phyloP scores from a whole-genome alignment of 2,888 invertebrate genomes.

The Aleiodes alternator region DNA sequence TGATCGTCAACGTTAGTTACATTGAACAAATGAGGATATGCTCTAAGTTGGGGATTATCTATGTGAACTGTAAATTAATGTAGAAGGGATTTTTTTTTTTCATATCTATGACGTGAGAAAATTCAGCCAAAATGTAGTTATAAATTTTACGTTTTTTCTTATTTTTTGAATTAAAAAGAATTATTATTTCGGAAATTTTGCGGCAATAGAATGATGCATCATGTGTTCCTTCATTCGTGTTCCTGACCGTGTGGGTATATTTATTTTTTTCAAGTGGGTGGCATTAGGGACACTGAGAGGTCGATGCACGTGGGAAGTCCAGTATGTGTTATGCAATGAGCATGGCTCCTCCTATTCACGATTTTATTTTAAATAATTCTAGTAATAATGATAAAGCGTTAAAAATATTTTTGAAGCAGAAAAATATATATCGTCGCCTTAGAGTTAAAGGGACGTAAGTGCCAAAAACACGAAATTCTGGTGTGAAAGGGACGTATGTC shows the following conservation, averaged over 20 bases:
- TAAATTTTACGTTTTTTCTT: background rate
- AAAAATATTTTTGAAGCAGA: background rate
- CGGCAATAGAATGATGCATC: conserved; percentile 21
- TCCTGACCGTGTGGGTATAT: conserved; percentile 40
- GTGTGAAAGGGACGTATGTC: no score
- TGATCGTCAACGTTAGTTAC: conserved; percentile 66
- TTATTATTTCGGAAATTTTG: background rate
- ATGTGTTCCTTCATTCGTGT: conserved; percentile 5
- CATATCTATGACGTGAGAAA: conserved; percentile 31
- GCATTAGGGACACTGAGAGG: conserved; percentile 8
- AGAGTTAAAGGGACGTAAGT: no score
- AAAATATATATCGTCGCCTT: conserved; percentile 21
- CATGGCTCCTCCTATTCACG: conserved; percentile 48
- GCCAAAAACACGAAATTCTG: no score
- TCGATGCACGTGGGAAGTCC: conserved; percentile 54
- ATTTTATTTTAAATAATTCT: background rate
- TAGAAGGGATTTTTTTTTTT: conserved; percentile 30
- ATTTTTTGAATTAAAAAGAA: background rate
- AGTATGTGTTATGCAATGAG: conserved; percentile 56
- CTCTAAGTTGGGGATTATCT: conserved; percentile 44
- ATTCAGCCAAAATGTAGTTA: background rate
- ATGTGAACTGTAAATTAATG: conserved; percentile 35
- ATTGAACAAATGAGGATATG: conserved; percentile 75
- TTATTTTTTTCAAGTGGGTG: conserved; percentile 17
- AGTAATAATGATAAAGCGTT: background rate